phyloP scores from a whole-genome alignment of 2,797 vertebrate genomes.

The Poecile montanus region DNA sequence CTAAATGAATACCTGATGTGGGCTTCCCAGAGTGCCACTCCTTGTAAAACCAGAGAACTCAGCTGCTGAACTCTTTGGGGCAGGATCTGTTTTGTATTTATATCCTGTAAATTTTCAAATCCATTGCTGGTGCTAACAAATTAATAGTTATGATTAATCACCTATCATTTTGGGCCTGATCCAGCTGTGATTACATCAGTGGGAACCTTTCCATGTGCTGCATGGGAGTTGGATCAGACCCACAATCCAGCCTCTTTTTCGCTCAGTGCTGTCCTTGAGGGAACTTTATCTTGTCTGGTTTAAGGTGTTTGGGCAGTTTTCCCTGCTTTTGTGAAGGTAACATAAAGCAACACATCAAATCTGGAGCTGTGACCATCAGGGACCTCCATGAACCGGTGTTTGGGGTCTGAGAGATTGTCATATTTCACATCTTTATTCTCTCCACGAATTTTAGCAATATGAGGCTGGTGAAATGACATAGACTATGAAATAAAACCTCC shows the following conservation, averaged over 20 bases:
- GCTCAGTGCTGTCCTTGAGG: not conserved
- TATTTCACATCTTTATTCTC: not conserved
- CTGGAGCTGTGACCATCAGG: not conserved
- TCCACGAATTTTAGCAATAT: not conserved
- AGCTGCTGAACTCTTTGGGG: not conserved
- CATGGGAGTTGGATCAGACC: conserved; percentile 32
- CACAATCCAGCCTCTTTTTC: not conserved
- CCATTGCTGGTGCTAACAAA: conserved; percentile 52
- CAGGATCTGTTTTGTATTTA: conserved; percentile 37
- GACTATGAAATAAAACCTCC: not conserved
- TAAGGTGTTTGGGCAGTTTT: not conserved
- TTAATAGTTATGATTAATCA: conserved; percentile 51
- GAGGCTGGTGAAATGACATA: not conserved
- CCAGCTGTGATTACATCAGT: conserved; percentile 48
- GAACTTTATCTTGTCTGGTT: conserved; percentile 14
- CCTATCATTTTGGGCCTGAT: not conserved
- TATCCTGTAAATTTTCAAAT: conserved; percentile 23
- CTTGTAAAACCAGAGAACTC: conserved; percentile 5
- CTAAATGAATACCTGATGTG: conserved; percentile 50
- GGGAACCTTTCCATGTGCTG: conserved; percentile 31
- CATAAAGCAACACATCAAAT: not conserved
- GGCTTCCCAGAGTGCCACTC: conserved; percentile 16
- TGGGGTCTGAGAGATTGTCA: not conserved
- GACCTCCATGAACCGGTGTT: not conserved
- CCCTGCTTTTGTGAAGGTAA: not conserved